Percentiles rank a stretch among this genome's conserved stretches.
phyloP scores from a whole-genome alignment of 2,113 vertebrate species.

The Catharus minimus region DNA sequence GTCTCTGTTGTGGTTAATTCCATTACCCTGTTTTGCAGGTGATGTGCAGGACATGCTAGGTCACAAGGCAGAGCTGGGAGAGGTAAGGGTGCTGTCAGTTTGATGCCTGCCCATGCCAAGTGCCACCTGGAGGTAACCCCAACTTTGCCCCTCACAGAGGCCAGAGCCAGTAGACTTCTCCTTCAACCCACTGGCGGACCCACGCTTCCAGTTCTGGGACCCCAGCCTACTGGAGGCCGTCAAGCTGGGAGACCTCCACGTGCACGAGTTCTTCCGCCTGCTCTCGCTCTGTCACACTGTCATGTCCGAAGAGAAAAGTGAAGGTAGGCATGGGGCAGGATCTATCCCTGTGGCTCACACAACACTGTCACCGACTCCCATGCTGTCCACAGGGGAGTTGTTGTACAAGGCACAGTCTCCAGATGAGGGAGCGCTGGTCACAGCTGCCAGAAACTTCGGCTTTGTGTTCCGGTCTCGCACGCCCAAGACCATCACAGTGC shows the following conservation, averaged over 20 bases:
- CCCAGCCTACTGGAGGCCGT: slow-evolving; percentile 84
- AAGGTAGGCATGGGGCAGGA: slow-evolving; percentile 67
- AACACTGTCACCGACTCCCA: not conserved
- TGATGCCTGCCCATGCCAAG: rapidly evolving
- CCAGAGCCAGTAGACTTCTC: slow-evolving; percentile 85
- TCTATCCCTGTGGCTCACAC: rapidly evolving
- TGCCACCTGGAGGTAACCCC: rapidly evolving
- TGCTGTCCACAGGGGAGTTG: slow-evolving; percentile 77
- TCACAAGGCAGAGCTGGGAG: slow-evolving; percentile 75
- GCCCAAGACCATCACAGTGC: slow-evolving; percentile 85
- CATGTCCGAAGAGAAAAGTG: slow-evolving; percentile 90
- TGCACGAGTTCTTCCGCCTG: slow-evolving; percentile 90
- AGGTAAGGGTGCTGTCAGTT: slow-evolving; percentile 53
- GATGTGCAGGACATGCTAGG: slow-evolving; percentile 80
- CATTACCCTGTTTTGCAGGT: slow-evolving; percentile 63
- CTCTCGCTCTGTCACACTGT: slow-evolving; percentile 92
- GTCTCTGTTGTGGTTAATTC: not conserved
- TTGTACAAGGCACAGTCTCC: slow-evolving; percentile 94
- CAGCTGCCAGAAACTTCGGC: slow-evolving; percentile 89
- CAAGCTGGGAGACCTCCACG: slow-evolving; percentile 78
- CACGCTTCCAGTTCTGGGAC: slow-evolving; percentile 87
- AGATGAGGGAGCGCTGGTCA: slow-evolving; percentile 89
- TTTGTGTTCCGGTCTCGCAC: slow-evolving; percentile 92
- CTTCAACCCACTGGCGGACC: slow-evolving; percentile 87
- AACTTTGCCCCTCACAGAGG: slow-evolving; percentile 39